Evolutionary conservation across 2,888 invertebrate genomes (phyloP), one percentile per base, ranked within the genome.

Genomic region (Liopterus haemorrhoidalis): DNA sequence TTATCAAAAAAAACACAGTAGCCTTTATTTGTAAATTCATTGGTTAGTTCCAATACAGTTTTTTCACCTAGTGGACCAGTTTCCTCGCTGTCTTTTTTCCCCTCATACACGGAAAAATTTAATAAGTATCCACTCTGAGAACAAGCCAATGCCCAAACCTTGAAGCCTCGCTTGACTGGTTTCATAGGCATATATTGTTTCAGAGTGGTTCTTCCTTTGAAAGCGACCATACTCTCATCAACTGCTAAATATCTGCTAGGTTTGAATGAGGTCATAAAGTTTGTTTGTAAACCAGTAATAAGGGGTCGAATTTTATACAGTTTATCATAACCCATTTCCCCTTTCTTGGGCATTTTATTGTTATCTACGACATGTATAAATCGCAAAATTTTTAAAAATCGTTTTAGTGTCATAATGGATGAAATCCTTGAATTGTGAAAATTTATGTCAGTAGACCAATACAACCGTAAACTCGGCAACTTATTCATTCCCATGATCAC

Each of bases 91-190:
- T 27, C 27, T 5, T 27, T 4, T 43, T 52, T 55, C 35, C 59
- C 53, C 50, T 57, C 49, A 52, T 58, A 49, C 33, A 58, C 33
- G 39, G 49, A 51, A 49, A 55, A 51, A 35, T 46, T 49, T 30
- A 55, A 27, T 37, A 54, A 45, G 42, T 45, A 56, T 18, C 51
- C 50, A 22, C 50, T 54, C 33, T 33, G n/a, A 24, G 50, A 37
- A 50, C 53, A 54, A 28, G 52, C 52, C 25, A 50, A 33, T 41
- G 52, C 54, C 55, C 54, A 52, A 31, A 51, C 47, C 30, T 51
- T 57, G 46, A 57, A 53, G 19, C 51, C 52, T 19, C 51, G 30
- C 49, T 50, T 57, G 38, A 48, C 49, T 15, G 50, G 48, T 46
- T 54, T 58, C 39, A 44, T 46, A 25, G 49, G 54, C 48, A 49